Conservation (phyloP, 2,888 invertebrate genomes). For the Volucella bombylans region DNA sequence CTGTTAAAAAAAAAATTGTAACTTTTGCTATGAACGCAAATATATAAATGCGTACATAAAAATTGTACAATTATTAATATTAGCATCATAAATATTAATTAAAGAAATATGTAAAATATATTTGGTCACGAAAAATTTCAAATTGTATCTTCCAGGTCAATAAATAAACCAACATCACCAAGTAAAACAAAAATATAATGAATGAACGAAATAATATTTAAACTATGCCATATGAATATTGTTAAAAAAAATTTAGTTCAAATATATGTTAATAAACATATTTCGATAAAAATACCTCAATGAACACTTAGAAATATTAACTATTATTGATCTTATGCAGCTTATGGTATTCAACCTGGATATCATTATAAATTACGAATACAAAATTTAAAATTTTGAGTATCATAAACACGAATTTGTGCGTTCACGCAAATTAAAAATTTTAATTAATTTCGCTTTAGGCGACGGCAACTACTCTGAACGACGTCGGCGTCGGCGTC, state of each 20-base stretch:
- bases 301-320: not conserved
- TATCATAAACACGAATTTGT: conserved; percentile 20
- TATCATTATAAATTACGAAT: conserved; percentile 32
- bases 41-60: too few relatives aligned
- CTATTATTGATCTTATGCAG: conserved; percentile 10
- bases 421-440: conserved; percentile 38
- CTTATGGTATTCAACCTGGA: not conserved
- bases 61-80: too few relatives aligned
- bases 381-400: conserved; percentile 16
- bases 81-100: too few relatives aligned
- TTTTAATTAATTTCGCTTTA: conserved; percentile 55
- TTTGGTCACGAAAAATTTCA: too few relatives aligned
- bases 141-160: too few relatives aligned
- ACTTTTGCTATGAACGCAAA: too few relatives aligned
- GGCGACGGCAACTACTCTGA: conserved; percentile 36
- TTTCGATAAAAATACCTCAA: conserved; percentile 11
- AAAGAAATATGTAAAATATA: too few relatives aligned
- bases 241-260: not conserved
- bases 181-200: too few relatives aligned
- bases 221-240: too few relatives aligned
- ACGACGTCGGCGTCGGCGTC: not conserved
- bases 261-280: not conserved
- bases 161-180: too few relatives aligned
- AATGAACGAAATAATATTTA: too few relatives aligned
- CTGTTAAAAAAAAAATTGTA: too few relatives aligned